These are phyloP conservation scores for Arvicola amphibius DNA, from an alignment of 2,797 vertebrate genomes.

Conservation along the genomic window DNA sequence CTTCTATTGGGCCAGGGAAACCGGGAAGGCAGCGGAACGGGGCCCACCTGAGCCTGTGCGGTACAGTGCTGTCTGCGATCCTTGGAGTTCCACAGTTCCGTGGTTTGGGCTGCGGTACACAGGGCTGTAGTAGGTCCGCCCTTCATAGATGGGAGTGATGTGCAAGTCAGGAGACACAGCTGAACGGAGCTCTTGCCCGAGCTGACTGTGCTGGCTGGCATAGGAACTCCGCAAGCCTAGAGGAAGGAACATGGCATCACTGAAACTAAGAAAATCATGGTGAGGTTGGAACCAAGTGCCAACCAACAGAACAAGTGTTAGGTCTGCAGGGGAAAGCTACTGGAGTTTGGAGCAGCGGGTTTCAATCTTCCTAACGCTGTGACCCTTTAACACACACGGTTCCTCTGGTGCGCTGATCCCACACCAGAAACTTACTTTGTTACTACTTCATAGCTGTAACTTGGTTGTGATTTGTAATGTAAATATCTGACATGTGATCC, in stretches of 20 bases:
- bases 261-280: neutral
- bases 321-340: constrained; percentile 30
- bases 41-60: constrained; percentile 93
- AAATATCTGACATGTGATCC: neutral
- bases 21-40: neutral
- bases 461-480: neutral
- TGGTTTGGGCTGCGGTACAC: constrained; percentile 94
- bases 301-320: neutral
- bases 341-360: neutral
- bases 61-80: constrained; percentile 92
- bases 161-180: constrained; percentile 94
- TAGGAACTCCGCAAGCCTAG: constrained; percentile 95
- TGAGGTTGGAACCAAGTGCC: neutral
- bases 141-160: constrained; percentile 98
- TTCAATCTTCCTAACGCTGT: neutral
- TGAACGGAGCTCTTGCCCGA: constrained; percentile 93
- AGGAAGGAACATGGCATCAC: constrained; percentile 56
- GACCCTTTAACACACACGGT: neutral
- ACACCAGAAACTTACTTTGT: neutral
- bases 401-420: too few relatives aligned
- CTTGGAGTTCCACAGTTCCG: constrained; percentile 90
- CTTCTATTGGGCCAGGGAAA: neutral
- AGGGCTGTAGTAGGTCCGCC: constrained; percentile 94
- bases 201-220: constrained; percentile 95
- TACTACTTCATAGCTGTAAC: neutral